Conservation (phyloP, 2,113 vertebrate genomes). For the Lophius piscatorius region DNA sequence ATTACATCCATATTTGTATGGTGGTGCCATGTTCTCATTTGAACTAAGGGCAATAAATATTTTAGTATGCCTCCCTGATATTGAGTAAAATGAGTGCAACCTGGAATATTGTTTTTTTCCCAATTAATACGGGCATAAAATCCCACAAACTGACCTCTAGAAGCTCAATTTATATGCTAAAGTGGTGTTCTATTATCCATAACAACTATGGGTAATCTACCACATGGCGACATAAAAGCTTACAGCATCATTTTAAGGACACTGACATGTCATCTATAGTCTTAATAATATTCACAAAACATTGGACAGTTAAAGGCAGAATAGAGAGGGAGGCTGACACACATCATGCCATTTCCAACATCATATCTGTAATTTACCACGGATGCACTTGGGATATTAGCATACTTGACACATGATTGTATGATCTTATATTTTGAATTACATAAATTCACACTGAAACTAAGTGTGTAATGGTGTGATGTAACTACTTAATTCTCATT, state of each 20-base stretch:
- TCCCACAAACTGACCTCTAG: conserved; percentile 9
- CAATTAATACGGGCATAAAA: conserved; percentile 9
- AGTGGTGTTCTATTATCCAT: conserved; percentile 26
- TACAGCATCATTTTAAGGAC: conserved; percentile 35
- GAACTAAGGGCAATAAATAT: conserved; percentile 12
- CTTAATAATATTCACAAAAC: conserved; percentile 55
- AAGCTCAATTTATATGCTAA: conserved; percentile 12
- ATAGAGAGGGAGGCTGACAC: conserved; percentile 48
- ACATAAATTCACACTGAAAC: conserved; percentile 35
- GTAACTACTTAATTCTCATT: conserved; percentile 40
- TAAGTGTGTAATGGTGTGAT: conserved; percentile 21
- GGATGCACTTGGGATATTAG: conserved; percentile 80
- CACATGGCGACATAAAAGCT: conserved; percentile 43
- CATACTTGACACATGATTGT: conserved; percentile 79
- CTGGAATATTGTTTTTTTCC: conserved; percentile 3
- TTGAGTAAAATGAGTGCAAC: conserved; percentile 26
- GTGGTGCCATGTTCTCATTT: conserved; percentile 5
- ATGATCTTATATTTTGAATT: conserved; percentile 68
- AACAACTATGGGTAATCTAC: conserved; percentile 32
- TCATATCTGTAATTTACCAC: conserved; percentile 82
- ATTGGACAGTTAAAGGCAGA: conserved; percentile 55
- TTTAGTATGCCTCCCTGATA: conserved; percentile 15
- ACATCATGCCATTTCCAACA: conserved; percentile 70
- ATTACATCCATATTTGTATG: conserved; percentile 12
- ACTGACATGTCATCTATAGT: conserved; percentile 51